Evolutionary conservation across 2,797 vertebrate species (phyloP).

Genomic region (Garrulus glandarius): DNA sequence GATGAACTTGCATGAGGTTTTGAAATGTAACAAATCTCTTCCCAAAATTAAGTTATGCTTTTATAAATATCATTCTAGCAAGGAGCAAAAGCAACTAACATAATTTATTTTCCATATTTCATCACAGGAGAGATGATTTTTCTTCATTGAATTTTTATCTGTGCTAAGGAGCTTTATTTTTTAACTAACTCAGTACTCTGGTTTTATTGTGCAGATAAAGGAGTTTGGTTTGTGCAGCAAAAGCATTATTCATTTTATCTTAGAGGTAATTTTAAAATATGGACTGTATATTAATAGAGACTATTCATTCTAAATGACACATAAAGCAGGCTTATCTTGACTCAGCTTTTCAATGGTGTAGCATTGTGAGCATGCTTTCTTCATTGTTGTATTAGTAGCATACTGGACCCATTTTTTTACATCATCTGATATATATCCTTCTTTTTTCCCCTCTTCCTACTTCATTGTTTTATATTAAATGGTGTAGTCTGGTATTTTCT

Average conservation of each 20-base stretch:
- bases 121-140: neutral
- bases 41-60: neutral
- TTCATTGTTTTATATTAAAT: neutral
- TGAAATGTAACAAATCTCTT: neutral
- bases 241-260: conserved; percentile 37
- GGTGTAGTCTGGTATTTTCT: neutral
- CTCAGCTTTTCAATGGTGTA: neutral
- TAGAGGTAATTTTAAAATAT: conserved; percentile 28
- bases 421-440: neutral
- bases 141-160: conserved; percentile 37
- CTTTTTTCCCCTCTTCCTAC: neutral
- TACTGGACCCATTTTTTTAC: neutral
- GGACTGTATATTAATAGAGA: neutral
- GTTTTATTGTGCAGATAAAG: conserved; percentile 25
- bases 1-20: neutral
- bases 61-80: neutral
- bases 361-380: neutral
- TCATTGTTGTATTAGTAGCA: neutral
- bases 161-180: conserved; percentile 29
- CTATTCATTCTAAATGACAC: conserved; percentile 20
- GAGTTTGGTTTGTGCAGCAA: neutral
- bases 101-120: conserved; percentile 6
- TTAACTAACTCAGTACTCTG: neutral
- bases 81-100: neutral
- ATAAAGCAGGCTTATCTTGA: conserved; percentile 31